These are phyloP conservation scores for Cettia cetti DNA, from an alignment of 2,113 vertebrate species.

Conservation along the genomic window DNA sequence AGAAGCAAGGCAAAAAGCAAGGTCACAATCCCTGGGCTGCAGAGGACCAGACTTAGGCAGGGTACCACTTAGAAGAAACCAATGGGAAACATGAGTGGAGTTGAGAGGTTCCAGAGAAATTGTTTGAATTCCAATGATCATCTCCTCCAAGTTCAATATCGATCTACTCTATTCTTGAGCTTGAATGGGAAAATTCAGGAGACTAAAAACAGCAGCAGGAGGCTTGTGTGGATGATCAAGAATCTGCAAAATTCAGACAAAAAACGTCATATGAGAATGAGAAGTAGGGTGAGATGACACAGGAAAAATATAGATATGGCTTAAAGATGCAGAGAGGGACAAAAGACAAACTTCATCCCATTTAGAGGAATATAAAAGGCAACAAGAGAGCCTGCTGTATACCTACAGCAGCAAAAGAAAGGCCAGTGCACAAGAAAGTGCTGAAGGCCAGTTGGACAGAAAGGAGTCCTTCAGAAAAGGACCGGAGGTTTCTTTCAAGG, in stretches of 20 bases:
- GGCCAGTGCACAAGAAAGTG: neutral
- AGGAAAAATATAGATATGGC: neutral
- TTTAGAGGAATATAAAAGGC: neutral
- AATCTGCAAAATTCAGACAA: neutral
- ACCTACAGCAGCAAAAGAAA: neutral
- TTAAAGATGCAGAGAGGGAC: neutral
- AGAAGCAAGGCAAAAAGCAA: neutral
- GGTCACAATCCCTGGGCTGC: neutral
- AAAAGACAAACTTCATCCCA: neutral
- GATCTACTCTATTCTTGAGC: neutral
- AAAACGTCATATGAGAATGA: neutral
- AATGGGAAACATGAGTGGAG: neutral
- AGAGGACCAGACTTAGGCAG: neutral
- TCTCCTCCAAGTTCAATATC: neutral
- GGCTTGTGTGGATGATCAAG: neutral
- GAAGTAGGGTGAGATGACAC: neutral
- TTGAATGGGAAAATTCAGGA: neutral
- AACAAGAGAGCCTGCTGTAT: neutral
- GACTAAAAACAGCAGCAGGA: neutral
- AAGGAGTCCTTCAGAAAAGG: neutral
- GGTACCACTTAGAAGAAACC: neutral
- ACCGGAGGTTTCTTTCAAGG: neutral
- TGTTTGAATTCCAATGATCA: rapidly evolving
- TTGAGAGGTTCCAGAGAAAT: neutral
- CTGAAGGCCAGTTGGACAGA: neutral